phyloP scores from a whole-genome alignment of 1,140 invertebrate species.

The Cydia splendana region DNA sequence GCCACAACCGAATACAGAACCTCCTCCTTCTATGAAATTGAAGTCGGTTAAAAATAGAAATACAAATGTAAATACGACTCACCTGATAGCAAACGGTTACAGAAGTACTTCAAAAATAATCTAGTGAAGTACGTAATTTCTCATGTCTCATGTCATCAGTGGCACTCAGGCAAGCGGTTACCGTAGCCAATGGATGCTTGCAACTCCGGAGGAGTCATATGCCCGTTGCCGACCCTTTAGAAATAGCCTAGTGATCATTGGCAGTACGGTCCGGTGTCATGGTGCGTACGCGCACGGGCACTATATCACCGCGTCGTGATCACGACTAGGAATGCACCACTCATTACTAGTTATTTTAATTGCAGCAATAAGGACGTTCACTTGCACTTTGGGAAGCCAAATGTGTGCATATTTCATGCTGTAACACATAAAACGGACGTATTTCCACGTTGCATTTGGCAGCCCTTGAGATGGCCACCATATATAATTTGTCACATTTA shows the following conservation, averaged over 20 bases:
- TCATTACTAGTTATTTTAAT: conserved; percentile 56
- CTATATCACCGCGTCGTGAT: conserved; percentile 41
- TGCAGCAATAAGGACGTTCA: conserved; percentile 36
- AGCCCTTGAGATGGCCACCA: not conserved
- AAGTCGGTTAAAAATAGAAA: too few species aligned
- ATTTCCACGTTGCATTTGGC: not conserved
- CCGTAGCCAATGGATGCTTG: too few species aligned
- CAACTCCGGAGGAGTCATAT: too few species aligned
- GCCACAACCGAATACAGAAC: too few species aligned
- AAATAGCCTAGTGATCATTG: not conserved
- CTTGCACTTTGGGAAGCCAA: conserved; percentile 18
- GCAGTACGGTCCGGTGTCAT: not conserved
- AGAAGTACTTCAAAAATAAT: too few species aligned
- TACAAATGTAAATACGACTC: too few species aligned
- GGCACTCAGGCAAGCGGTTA: not conserved
- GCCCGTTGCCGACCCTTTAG: too few species aligned
- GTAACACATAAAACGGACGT: not conserved
- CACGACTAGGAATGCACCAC: conserved; percentile 44
- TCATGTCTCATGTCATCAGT: too few species aligned
- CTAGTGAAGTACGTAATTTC: too few species aligned
- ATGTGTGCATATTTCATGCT: not conserved
- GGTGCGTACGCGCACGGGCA: not conserved
- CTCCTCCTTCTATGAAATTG: too few species aligned
- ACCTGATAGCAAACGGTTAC: too few species aligned
- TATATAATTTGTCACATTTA: not conserved